A percentile compares a stretch with the other conserved stretches of the same genome.
Conservation (phyloP, 2,113 vertebrate genomes). For the Gymnogyps californianus region DNA sequence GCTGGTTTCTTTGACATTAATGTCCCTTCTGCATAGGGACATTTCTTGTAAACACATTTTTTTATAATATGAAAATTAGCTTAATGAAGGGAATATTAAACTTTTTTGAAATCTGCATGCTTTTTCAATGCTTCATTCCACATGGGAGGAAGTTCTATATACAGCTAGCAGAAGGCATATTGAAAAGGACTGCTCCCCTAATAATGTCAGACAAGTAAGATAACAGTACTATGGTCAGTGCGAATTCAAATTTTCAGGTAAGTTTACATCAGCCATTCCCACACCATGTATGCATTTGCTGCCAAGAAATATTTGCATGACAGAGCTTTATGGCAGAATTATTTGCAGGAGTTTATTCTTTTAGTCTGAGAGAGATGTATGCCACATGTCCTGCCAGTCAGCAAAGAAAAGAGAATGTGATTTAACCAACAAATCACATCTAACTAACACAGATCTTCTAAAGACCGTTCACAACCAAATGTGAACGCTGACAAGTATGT, state of each 20-base stretch:
- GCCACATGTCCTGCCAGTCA: background rate
- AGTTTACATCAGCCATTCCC: background rate
- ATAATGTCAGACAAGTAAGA: background rate
- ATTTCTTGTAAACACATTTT: background rate
- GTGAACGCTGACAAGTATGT: background rate
- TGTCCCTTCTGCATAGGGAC: background rate
- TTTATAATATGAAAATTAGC: background rate
- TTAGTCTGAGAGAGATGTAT: background rate
- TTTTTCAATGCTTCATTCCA: background rate
- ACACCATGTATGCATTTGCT: background rate
- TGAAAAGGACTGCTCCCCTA: background rate
- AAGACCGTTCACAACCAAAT: background rate
- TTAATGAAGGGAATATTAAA: background rate
- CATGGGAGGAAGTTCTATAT: background rate
- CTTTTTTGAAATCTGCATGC: background rate
- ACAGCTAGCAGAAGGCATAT: background rate
- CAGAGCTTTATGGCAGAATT: background rate
- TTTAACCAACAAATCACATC: background rate
- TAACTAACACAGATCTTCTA: background rate
- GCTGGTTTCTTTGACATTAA: background rate
- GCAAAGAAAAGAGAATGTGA: background rate
- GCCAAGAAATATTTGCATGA: background rate
- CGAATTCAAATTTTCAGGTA: background rate
- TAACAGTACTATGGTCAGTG: background rate
- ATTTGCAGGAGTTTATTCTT: background rate